Base-by-base conservation (phyloP, 2,888 invertebrate species). In the Polymixis flavicincta region DNA sequence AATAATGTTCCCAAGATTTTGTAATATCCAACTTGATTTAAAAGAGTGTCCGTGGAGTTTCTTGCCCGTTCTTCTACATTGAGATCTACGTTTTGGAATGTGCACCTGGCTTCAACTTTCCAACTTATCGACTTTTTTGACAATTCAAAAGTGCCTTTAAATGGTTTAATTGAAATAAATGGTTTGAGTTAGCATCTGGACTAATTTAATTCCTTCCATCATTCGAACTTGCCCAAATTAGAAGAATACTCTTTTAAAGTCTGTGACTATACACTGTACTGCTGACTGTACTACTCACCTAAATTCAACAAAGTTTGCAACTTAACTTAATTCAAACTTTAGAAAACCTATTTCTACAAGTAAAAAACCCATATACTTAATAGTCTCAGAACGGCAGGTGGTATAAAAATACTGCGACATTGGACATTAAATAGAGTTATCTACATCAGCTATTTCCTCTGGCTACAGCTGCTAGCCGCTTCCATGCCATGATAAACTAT, bases 401-500 rank as follows among this genome's bases (percentile, higher is more conserved):
- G 74, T 84, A 74, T 73, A 86, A 88, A 88, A 86, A 87, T 84
- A 81, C 74, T 14, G 37, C 63, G 65, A 70, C 75, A 78, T 68
- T 50, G 63, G 28, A 71, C 76, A 84, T 88, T 82, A 86, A 86
- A 65, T 74, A 70, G 22, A 72, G 28, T 82, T 88, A 86, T 86
- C 86, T 86, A 67, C 86, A 86, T 86, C 84, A 65, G 59, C 42
- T 32, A 65, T 74, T 82, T 86, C 86, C 86, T 86, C 11, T 59
- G 68, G 1, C 25, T 13, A 25, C 82, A 86, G 75, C 88, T 85
- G 86, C 80, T 25, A 14, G 77, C 86, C 79, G 86, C 83, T 37
- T 32, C 32, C n/a, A 32, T 42, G 32, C 52, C 52, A 59, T 52
- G 72, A 61, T 81, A 80, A 67, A 76, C 50, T 72, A 70, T 82